Evolutionary conservation across 2,888 invertebrate genomes (phyloP).

Genomic region (Cremastinae sp.): DNA sequence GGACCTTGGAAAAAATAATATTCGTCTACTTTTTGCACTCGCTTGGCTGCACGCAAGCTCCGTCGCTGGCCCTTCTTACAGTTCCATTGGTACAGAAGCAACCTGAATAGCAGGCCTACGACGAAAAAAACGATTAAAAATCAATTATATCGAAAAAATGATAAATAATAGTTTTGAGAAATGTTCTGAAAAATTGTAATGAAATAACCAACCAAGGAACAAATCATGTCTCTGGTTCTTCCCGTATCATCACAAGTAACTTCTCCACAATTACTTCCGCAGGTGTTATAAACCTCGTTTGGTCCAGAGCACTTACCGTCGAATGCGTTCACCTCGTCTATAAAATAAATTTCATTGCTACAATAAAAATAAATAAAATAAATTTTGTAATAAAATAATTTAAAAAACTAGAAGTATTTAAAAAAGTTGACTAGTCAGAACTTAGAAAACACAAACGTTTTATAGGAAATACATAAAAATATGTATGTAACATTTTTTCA

Average conservation of each 20-base stretch:
- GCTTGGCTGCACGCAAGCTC: background rate
- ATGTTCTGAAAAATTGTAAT: too few relatives aligned
- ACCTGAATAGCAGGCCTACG: background rate
- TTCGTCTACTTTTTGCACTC: background rate
- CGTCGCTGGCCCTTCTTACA: background rate
- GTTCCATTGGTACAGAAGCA: background rate
- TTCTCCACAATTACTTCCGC: constrained; percentile 11
- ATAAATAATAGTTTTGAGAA: too few relatives aligned
- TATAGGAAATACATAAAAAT: too few relatives aligned
- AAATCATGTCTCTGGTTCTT: background rate
- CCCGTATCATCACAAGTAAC: too few relatives aligned
- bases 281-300: constrained; percentile 6
- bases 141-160: too few relatives aligned
- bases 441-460: too few relatives aligned
- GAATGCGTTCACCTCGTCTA: background rate
- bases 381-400: too few relatives aligned
- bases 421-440: too few relatives aligned
- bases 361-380: too few relatives aligned
- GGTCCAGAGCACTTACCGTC: background rate
- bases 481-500: too few relatives aligned
- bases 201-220: background rate
- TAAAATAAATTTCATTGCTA: background rate
- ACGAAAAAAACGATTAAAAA: background rate
- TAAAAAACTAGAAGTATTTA: too few relatives aligned
- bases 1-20: too few relatives aligned